Conservation (phyloP, 1,140 invertebrate genomes). For the Elysia chlorotica region DNA sequence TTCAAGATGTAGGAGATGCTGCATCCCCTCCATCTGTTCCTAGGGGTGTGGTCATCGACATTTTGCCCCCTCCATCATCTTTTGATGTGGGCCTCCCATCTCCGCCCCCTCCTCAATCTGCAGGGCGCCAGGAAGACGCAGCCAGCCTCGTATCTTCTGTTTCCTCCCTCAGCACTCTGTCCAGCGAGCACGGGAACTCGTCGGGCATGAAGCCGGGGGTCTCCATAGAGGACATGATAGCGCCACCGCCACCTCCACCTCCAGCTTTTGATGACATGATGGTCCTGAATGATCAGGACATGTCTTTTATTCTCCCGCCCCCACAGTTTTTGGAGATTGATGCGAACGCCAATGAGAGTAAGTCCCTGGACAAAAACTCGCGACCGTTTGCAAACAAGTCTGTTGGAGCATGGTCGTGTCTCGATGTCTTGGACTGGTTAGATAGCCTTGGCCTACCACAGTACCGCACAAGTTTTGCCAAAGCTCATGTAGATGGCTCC, state of each 20-base stretch:
- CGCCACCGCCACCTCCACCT: slow-evolving; percentile 53
- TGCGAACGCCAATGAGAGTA: slow-evolving; percentile 15
- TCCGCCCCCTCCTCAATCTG: slow-evolving; percentile 5
- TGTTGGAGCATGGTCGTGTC: slow-evolving; percentile 50
- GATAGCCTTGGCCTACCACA: slow-evolving; percentile 54
- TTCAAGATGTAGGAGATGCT: slow-evolving; percentile 41
- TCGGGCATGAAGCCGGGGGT: neutral
- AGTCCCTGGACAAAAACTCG: slow-evolving; percentile 14
- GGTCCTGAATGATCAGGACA: slow-evolving; percentile 16
- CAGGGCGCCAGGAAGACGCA: slow-evolving; percentile 40
- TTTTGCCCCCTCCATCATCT: slow-evolving; percentile 48
- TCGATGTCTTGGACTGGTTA: slow-evolving; percentile 59
- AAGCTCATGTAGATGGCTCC: slow-evolving; percentile 54
- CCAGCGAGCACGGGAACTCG: slow-evolving; percentile 44
- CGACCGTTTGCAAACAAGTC: slow-evolving; percentile 46
- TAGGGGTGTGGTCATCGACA: slow-evolving; percentile 41
- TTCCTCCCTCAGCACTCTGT: slow-evolving; percentile 52
- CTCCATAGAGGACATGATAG: slow-evolving; percentile 42
- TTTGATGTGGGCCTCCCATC: slow-evolving; percentile 22
- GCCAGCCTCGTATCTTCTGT: slow-evolving; percentile 50
- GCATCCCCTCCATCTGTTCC: neutral
- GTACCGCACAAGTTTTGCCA: slow-evolving; percentile 54
- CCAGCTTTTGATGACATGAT: slow-evolving; percentile 41
- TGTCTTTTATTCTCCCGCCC: slow-evolving; percentile 47
- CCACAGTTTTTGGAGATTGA: slow-evolving; percentile 26